A percentile compares a stretch with the other conserved stretches of the same genome.
phyloP scores from a whole-genome alignment of 2,113 vertebrate species.

The Corydoras sp. region DNA sequence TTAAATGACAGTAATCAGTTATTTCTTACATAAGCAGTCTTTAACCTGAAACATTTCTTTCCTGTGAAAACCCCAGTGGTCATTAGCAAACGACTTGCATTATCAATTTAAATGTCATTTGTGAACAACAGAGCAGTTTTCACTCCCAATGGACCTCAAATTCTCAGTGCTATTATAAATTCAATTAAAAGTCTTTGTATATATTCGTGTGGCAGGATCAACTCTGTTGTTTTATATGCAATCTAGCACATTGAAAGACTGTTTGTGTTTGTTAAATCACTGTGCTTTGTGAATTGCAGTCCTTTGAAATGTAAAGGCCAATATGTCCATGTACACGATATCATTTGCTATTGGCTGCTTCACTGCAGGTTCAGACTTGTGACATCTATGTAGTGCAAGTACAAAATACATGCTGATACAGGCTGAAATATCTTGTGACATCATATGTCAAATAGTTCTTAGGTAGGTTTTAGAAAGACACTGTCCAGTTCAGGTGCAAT shows the following conservation, averaged over 20 bases:
- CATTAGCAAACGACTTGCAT: not conserved
- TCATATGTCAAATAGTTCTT: slow-evolving; percentile 4
- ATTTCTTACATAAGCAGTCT: no score
- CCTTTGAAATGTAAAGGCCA: not conserved
- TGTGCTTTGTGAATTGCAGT: slow-evolving; percentile 1
- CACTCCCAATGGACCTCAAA: not conserved
- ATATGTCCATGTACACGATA: slow-evolving; percentile 9
- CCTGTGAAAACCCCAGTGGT: not conserved
- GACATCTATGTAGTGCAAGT: not conserved
- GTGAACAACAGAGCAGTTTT: not conserved
- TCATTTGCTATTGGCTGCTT: not conserved
- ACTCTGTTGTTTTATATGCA: not conserved
- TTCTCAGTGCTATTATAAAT: not conserved
- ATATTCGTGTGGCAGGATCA: not conserved
- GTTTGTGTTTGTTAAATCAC: slow-evolving; percentile 4
- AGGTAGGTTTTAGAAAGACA: not conserved
- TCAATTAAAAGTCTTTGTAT: not conserved
- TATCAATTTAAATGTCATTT: slow-evolving; percentile 15
- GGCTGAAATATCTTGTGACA: not conserved
- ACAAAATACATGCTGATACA: slow-evolving; percentile 3
- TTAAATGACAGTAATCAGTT: no score
- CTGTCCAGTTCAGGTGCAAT: not conserved
- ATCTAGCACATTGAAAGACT: not conserved
- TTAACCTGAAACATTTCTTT: not conserved
- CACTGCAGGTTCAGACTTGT: not conserved